Evolutionary conservation across 53 echinoderm and acorn worm species (phyloP), one percentile per base, ranked within the genome.

Genomic region (Glandiceps talaboti): DNA sequence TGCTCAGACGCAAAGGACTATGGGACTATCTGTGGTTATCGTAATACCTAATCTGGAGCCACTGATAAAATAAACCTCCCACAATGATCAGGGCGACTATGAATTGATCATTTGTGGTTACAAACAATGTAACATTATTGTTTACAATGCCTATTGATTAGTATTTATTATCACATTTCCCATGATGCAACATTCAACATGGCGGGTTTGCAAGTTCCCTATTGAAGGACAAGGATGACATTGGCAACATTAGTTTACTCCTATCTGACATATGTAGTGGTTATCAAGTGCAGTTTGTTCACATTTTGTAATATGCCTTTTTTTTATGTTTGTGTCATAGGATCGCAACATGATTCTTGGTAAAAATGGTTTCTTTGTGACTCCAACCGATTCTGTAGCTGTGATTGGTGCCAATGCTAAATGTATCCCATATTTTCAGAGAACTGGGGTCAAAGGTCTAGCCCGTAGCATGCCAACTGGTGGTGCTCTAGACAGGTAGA

Each of bases 291-390:
- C 1, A 26, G 1, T 74, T 0, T 33, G 20, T 29, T 31, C 31
- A n/a, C 80, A 26, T 32, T 33, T 31, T 75, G n/a, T n/a, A n/a
- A n/a, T n/a, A n/a, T n/a, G n/a, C n/a, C 73, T 75, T 29, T 73
- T 20, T 87, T 78, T 1, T 81, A 27, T 33, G 25, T 74, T 25
- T 32, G 0, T 76, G 30, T 33, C 28, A 28, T 77, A 94, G 96
- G 96, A 96, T 83, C 90, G 93, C 32, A 96, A 96, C 86, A 96
- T 96, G 96, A 85, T 96, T 76, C 86, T 96, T 1, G 92, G 93
- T 33, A 83, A 88, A 86, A 93, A 96, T 33, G 96, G 92, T 1
- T 96, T 96, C 86, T 96, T 96, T 79, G 96, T 95, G 29, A 90
- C 90, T 28, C 96, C 96, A 29, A 90, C 88, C 75, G 96, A 96